phyloP scores from a whole-genome alignment of 2,113 vertebrate genomes.

The Pipra filicauda region DNA sequence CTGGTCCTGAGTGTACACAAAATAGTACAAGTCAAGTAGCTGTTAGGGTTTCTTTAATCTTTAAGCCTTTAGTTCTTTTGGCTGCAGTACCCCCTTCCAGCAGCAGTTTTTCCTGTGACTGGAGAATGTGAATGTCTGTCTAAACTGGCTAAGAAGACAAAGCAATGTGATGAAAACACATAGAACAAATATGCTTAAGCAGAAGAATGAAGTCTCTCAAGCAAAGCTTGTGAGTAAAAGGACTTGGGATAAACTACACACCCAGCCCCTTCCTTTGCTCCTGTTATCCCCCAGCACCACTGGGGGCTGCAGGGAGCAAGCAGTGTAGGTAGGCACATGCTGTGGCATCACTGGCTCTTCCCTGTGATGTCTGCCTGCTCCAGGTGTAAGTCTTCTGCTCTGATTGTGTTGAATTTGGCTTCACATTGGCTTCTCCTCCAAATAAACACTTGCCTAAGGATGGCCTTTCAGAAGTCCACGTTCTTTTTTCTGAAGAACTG shows the following conservation, averaged over 20 bases:
- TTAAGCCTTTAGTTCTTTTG: not conserved
- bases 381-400: not conserved
- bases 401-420: not conserved
- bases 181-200: not conserved
- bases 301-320: not conserved
- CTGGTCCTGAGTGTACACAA: not conserved
- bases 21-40: not conserved
- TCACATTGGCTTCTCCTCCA: not conserved
- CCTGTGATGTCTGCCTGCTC: accelerated
- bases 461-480: not conserved
- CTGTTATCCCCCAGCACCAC: not conserved
- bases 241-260: not conserved
- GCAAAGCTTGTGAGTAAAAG: not conserved
- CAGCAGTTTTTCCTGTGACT: not conserved
- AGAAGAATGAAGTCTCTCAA: not conserved
- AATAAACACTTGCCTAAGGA: not conserved
- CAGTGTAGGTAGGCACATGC: accelerated
- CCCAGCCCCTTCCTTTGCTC: not conserved
- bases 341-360: accelerated
- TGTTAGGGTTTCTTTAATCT: not conserved
- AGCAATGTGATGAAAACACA: not conserved
- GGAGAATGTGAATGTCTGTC: not conserved
- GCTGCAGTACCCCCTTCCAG: not conserved
- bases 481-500: not conserved
- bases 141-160: not conserved